Percentiles rank a stretch among this genome's conserved stretches.
Conservation (phyloP, 1,140 invertebrate genomes). For the Reticulitermes speratus region DNA sequence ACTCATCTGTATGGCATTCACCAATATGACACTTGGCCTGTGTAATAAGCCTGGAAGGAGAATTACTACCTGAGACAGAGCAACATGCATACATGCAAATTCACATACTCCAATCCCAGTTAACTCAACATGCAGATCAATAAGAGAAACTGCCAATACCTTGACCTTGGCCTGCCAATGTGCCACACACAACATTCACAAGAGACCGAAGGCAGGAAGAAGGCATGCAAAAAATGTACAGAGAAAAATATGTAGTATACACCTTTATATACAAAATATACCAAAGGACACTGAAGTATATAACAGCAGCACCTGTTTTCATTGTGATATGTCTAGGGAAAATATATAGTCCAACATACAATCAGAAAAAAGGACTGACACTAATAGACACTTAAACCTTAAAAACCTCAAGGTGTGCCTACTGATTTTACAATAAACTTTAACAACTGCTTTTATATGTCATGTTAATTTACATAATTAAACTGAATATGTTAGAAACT, state of each 20-base stretch:
- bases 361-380: no score
- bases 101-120: conserved; percentile 2
- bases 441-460: no score
- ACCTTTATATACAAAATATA: conserved; percentile 32
- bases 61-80: neutral
- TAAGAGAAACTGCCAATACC: conserved; percentile 54
- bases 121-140: conserved; percentile 24
- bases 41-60: neutral
- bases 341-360: neutral
- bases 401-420: no score
- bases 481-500: no score
- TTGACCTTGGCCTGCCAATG: conserved; percentile 58
- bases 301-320: neutral
- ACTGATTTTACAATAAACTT: no score
- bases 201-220: conserved; percentile 51
- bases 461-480: no score
- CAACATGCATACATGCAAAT: neutral
- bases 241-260: conserved; percentile 45
- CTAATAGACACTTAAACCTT: no score
- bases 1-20: neutral
- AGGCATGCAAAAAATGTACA: conserved; percentile 60
- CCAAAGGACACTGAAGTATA: neutral
- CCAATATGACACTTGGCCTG: no score
- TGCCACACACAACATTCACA: conserved; percentile 62
- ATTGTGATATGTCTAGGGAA: neutral